Evolutionary conservation across 2,888 invertebrate species (phyloP), one percentile per base, ranked within the genome.

Genomic region (Ormyrus pomaceus): DNA sequence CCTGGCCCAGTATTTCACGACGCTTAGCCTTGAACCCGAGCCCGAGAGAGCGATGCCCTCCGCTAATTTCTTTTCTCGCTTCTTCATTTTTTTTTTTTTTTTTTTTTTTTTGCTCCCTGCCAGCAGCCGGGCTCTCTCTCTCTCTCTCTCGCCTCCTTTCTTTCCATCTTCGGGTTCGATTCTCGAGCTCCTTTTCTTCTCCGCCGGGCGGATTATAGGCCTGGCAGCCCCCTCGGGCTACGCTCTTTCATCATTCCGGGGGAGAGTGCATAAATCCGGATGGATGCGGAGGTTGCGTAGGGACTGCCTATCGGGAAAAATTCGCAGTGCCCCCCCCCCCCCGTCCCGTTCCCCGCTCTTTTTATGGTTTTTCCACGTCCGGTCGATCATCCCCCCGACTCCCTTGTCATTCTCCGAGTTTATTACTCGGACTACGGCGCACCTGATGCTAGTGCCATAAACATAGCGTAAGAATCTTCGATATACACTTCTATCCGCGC

Each of bases 1-100:
- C 85, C 86, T 85, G 87, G 86, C 86, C 86, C 85, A 86, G 84
- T 85, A 85, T 87, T 87, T 85, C 85, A 83, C 85, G 86, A 85
- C 75, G 80, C 65, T 85, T 88, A 89, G 88, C 89, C 89, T 89
- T 89, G 89, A 89, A 89, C 89, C 87, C 88, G 84, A 8, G 19
- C 19, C 19, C 19, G 19, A 19, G 74, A 81, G 86, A 84, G 85
- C 85, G 85, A 86, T 86, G 87, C 85, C 84, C 59, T 48, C 46
- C 50, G 70, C 75, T 75, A 75, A 66, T 79, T 82, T 72, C 82
- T 84, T 82, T 79, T 78, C 80, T 82, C 80, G 82, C 78, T 83
- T 78, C 62, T 58, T 58, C 66, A 5, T 19, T 74, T 75, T 77
- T 77, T 83, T 82, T 70, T 77, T 81, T 70, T n/a, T n/a, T n/a